Conservation (phyloP, 1,140 invertebrate species). For the Tetramorium parvispinum region DNA sequence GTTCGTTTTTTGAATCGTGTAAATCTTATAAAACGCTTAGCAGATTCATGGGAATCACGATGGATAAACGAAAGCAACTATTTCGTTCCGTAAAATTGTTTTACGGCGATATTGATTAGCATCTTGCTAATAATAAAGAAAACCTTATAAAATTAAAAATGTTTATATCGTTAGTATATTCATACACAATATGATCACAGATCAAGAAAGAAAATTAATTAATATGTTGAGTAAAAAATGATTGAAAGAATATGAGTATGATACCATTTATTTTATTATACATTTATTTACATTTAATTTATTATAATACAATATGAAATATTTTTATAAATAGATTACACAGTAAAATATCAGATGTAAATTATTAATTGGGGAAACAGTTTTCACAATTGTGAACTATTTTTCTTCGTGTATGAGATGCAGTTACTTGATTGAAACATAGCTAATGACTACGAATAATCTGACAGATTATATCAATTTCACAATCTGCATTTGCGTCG, state of each 20-base stretch:
- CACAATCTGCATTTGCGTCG: background rate
- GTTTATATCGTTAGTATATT: background rate
- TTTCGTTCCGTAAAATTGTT: background rate
- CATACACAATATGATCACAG: background rate
- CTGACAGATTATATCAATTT: background rate
- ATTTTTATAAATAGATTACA: background rate
- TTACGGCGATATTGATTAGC: background rate
- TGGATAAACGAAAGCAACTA: background rate
- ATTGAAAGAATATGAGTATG: background rate
- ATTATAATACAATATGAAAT: background rate
- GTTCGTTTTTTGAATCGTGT: background rate
- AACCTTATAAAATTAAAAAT: background rate
- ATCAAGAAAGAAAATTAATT: background rate
- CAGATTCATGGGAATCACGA: background rate
- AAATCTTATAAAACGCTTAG: background rate
- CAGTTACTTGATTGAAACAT: background rate
- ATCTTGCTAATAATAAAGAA: background rate
- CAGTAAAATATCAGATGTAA: background rate
- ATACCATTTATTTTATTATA: background rate
- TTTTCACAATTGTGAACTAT: background rate
- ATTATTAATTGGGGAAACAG: background rate
- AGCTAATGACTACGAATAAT: background rate
- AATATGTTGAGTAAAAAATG: background rate
- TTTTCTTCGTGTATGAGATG: background rate
- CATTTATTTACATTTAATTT: background rate